Conservation (phyloP, 2,797 vertebrate species). For the Anomalospiza imberbis region DNA sequence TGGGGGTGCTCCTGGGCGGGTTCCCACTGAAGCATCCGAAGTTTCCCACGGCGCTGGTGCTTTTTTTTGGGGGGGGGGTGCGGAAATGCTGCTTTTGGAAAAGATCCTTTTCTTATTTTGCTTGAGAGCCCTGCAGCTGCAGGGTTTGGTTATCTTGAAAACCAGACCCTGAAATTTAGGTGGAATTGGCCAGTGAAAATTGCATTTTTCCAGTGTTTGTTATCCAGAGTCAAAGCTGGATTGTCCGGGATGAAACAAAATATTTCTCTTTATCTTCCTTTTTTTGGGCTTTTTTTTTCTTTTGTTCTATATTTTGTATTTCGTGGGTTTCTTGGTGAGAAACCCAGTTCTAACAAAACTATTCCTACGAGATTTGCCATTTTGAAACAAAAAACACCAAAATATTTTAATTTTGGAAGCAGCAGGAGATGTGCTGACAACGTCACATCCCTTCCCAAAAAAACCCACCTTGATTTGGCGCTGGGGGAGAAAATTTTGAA, state of each 20-base stretch:
- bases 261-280: not conserved
- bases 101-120: accelerated
- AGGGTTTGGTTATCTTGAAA: accelerated
- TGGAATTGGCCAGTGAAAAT: not conserved
- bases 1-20: not conserved
- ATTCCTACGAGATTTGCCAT: not conserved
- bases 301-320: not conserved
- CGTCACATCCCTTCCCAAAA: accelerated
- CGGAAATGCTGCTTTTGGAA: not conserved
- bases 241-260: not conserved
- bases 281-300: accelerated
- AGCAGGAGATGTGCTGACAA: not conserved
- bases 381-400: not conserved
- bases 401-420: not conserved
- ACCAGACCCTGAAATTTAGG: not conserved
- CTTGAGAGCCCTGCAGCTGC: accelerated
- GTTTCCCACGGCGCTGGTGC: accelerated
- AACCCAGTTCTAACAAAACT: not conserved
- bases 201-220: not conserved
- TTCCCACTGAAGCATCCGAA: accelerated
- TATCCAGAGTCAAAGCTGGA: not conserved
- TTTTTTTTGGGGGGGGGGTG: accelerated
- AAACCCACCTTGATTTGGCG: not conserved
- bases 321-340: not conserved
- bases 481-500: not conserved